Evolutionary conservation across 2,113 vertebrate species (phyloP).

Genomic region (Thomomys bottae): DNA sequence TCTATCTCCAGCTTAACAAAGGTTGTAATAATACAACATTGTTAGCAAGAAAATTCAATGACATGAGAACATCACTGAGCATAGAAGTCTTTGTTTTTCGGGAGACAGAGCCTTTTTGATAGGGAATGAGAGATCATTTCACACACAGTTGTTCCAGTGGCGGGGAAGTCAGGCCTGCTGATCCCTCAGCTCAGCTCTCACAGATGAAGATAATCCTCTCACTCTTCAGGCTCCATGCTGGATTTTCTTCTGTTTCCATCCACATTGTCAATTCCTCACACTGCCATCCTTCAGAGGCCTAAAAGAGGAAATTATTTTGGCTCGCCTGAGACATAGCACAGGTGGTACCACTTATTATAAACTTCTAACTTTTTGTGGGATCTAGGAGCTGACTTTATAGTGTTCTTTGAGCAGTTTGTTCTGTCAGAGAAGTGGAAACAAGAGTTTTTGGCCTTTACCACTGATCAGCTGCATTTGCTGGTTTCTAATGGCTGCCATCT

Average conservation of each 20-base stretch:
- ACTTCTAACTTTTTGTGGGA: background rate
- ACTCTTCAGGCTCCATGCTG: background rate
- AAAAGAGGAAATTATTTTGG: conserved; percentile 21
- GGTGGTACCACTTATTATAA: background rate
- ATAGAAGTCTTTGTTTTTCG: conserved; percentile 68
- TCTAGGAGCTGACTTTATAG: background rate
- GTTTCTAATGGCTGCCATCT: conserved; percentile 9
- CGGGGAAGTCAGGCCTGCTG: background rate
- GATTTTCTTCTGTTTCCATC: background rate
- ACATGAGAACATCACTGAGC: background rate
- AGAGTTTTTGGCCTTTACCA: background rate
- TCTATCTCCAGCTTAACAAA: conserved; percentile 2
- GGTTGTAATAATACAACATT: conserved; percentile 45
- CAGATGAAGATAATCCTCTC: background rate
- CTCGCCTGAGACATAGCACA: background rate
- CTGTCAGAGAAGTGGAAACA: background rate
- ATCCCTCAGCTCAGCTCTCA: background rate
- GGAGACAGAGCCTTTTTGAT: conserved; percentile 48
- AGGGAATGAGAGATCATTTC: conserved; percentile 19
- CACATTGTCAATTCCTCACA: background rate
- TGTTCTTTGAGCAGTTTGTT: background rate
- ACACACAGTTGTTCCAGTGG: background rate
- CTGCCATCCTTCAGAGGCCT: background rate
- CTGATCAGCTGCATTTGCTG: background rate
- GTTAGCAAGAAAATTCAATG: conserved; percentile 56